Evolutionary conservation across 2,888 invertebrate genomes (phyloP).

Genomic region (Apodemia mormo): DNA sequence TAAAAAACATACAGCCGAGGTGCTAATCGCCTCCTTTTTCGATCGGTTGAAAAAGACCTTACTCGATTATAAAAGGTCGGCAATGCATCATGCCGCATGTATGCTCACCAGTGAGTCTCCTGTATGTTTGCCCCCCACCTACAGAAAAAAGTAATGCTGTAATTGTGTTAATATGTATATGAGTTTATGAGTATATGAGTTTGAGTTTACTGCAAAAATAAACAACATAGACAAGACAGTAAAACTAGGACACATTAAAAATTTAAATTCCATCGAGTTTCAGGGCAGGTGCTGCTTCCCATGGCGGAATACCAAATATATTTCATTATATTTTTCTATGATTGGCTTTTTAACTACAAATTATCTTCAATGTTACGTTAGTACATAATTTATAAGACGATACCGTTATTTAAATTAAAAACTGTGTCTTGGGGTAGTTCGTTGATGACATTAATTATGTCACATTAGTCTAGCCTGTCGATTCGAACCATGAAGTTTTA

Average conservation of each 20-base stretch:
- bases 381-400: not conserved
- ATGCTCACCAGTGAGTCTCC: too few species aligned
- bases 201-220: not conserved
- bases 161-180: not conserved
- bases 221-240: not conserved
- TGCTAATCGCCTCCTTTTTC: too few species aligned
- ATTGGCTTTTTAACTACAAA: not conserved
- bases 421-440: not conserved
- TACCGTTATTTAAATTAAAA: not conserved
- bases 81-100: too few species aligned
- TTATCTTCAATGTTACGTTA: not conserved
- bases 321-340: not conserved
- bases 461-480: too few species aligned
- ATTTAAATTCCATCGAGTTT: constrained; percentile 13
- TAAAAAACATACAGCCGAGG: too few species aligned
- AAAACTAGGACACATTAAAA: constrained; percentile 14
- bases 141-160: too few species aligned
- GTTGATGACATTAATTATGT: too few species aligned
- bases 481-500: too few species aligned
- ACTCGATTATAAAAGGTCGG: too few species aligned
- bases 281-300: constrained; percentile 6
- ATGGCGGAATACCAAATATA: not conserved
- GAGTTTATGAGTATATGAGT: not conserved
- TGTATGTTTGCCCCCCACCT: too few species aligned
- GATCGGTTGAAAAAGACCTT: too few species aligned